Base-by-base conservation (phyloP, 2,113 vertebrate genomes). In the Elephas maximus region DNA sequence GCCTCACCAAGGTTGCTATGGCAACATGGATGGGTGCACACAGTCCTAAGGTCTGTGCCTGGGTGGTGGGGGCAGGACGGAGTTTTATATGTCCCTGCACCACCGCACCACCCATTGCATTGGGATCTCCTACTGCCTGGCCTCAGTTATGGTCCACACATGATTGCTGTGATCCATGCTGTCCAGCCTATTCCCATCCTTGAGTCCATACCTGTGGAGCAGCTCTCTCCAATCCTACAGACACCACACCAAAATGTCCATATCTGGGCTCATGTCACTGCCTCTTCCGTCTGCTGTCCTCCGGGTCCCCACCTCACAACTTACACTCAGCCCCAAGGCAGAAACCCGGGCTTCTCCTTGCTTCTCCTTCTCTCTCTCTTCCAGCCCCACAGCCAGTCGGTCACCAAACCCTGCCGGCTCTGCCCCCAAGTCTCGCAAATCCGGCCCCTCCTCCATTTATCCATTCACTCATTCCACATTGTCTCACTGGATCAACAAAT, bases 1-100 rank as follows among this genome's bases (percentile, higher is more conserved):
- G 8, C 95, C 73, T 23, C 94, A 69, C 65, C 30, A 3, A 6
- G n/a, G 95, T 97, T 98, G 96, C 98, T 89, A 97, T 97, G 97
- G 98, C 94, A 85, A 96, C 74, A 5, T n/a, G 88, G 78, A 88
- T 67, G 79, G 89, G 69, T 53, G 51, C 95, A 96, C 91, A 95
- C 96, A 96, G 80, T 96, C 81, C 84, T 81, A n/a, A 96, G 95
- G 95, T 95, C 95, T 94, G 28, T 93, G 95, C 95, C 94, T 82
- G 81, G 88, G 85, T 91, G 44, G 63, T 63, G 89, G 97, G 93
- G 93, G 94, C 88, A 88, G 81, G 88, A 95, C 87, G 95, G 62
- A 77, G 67, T 94, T 97, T 97, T 63, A 15, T 63, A 23, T 33
- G 45, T 87, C 94, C 60, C 5, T 20, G 48, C 41, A 18, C n/a